Evolutionary conservation across 2,797 vertebrate species (phyloP), one percentile per base, ranked within the genome.

Genomic region (Sylvia borin): DNA sequence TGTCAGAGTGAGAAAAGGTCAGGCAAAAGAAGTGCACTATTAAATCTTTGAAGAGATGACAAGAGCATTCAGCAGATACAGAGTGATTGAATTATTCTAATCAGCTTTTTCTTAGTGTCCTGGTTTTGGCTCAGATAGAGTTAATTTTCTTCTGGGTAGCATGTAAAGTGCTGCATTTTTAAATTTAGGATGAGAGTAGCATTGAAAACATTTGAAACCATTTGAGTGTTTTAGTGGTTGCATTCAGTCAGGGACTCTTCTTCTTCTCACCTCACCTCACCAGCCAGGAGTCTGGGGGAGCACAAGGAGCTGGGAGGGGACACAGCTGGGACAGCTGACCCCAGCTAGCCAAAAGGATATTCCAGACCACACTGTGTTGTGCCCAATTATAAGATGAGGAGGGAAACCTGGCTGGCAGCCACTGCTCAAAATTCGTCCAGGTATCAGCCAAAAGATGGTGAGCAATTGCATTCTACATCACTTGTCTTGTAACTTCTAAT

Each of bases 11-110:
- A 83, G 72, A 32, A 94, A 76, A 55, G 53, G 48, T 79, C 76
- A 74, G n/a, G 34, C 13, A 42, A 64, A 88, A 83, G 50, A 83
- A 38, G 6, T 43, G 18, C 11, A 32, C n/a, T 55, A 15, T 82
- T 29, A 61, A 73, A 72, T 64, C 43, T 84, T 76, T 26, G 64
- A 79, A 67, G 38, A 76, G 82, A 85, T 66, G 76, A 73, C 34
- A 85, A 48, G n/a, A 43, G 16, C 22, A 15, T 75, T 88, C 66
- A 57, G 57, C 42, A 90, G 34, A 80, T 64, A 48, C 0, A 48
- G 45, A 9, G 7, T 80, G 85, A 90, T 67, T 90, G 75, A 84
- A 84, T 88, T 65, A 54, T 48, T 45, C 12, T 86, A 65, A 90
- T 90, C 19, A 13, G 4, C 38, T 84, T 90, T 73, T 83, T 64